Evolutionary conservation across 1,140 invertebrate species (phyloP).

Genomic region (Lysiphlebus fabarum): DNA sequence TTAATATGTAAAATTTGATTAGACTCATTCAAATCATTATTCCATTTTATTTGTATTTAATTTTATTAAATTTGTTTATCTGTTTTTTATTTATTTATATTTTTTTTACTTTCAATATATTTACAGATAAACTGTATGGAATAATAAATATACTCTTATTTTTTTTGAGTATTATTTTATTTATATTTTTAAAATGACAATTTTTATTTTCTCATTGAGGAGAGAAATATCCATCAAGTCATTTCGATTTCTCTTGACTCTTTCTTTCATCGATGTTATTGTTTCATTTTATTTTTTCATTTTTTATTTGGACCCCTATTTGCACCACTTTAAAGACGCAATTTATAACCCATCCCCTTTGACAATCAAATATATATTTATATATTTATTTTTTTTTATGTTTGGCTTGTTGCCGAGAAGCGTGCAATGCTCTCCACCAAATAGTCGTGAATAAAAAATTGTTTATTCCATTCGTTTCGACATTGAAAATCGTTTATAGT

Average conservation of each 20-base stretch:
- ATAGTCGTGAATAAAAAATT: slow-evolving; percentile 29
- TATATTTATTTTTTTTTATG: not conserved
- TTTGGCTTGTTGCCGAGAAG: slow-evolving; percentile 7
- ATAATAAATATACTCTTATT: too few relatives aligned
- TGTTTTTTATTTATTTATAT: too few relatives aligned
- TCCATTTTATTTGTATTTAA: too few relatives aligned
- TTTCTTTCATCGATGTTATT: not conserved
- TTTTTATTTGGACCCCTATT: slow-evolving; percentile 22
- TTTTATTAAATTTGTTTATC: too few relatives aligned
- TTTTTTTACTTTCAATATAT: too few relatives aligned
- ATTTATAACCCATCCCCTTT: slow-evolving; percentile 24
- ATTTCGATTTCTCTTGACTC: not conserved
- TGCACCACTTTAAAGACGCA: slow-evolving; percentile 24
- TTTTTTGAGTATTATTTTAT: too few relatives aligned
- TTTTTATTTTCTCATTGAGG: slow-evolving; percentile 4
- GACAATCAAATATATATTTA: not conserved
- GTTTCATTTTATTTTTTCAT: slow-evolving; percentile 10
- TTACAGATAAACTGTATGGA: too few relatives aligned
- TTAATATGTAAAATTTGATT: too few relatives aligned
- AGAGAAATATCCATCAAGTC: not conserved
- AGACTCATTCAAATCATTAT: too few relatives aligned
- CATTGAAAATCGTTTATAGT: not conserved
- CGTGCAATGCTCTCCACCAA: slow-evolving; percentile 17
- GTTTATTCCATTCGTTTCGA: slow-evolving; percentile 20
- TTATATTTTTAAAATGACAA: too few relatives aligned